Evolutionary conservation across 2,113 vertebrate species (phyloP), one percentile per base, ranked within the genome.

Genomic region (Pluvianellus socialis): DNA sequence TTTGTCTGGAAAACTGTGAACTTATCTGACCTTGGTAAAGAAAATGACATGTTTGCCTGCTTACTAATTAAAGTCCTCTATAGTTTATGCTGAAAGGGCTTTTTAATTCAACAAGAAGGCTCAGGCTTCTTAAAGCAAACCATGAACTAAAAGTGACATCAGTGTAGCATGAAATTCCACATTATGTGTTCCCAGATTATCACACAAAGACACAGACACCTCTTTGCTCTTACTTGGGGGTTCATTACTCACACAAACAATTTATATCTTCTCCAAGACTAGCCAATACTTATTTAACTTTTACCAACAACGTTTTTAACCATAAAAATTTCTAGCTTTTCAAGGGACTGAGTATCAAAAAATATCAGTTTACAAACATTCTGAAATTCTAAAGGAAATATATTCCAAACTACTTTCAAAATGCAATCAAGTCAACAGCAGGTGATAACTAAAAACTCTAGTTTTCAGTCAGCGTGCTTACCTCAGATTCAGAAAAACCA

Each of bases 371-470:
- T 13, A 63, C 12, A 73, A 70, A 52, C 9, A 32, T 4, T 42
- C 4, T 73, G 35, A 55, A 42, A 53, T 71, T 30, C 61, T 20
- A 72, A 63, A 58, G 4, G 6, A 59, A 67, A 40, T 11, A 7
- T 42, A 13, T 3, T 45, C 11, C 66, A 21, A 79, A 35, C 24
- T 9, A 53, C 33, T 74, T 71, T 12, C 42, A 88, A 81, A 74
- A 74, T 2, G 22, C 22, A 86, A 22, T 4, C 14, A 33, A 24
- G 12, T 19, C 55, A 61, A 27, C 2, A 35, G n/a, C 7, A 47
- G 18, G 11, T 1, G 5, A 24, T 0, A 40, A 5, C 4, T 33
- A 81, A 85, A 26, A 2, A 6, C 44, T 18, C 1, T 4, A 7
- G 3, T 42, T 75, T 72, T 42, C 47, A 79, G 38, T 15, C 42